These are phyloP conservation scores for Trimorus sp. DNA, from an alignment of 2,888 invertebrate genomes.

Conservation along the genomic window DNA sequence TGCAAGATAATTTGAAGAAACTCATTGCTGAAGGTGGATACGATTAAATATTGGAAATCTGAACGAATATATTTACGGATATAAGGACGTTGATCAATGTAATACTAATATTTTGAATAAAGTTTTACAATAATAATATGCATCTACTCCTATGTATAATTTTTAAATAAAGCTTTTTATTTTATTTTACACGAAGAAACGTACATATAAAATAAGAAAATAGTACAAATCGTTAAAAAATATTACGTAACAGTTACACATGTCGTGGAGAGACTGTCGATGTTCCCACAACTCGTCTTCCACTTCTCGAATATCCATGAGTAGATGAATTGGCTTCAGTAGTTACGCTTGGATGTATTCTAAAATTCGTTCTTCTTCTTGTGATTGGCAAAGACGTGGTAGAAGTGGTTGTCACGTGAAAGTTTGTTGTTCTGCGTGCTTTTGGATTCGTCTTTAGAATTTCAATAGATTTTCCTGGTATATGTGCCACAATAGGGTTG, in stretches of 20 bases:
- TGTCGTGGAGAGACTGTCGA: no score
- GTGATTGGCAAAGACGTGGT: constrained; percentile 11
- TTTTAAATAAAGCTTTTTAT: no score
- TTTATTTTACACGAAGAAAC: no score
- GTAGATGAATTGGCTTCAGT: neutral
- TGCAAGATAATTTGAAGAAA: constrained; percentile 75
- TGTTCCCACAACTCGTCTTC: neutral
- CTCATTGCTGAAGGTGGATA: constrained; percentile 52
- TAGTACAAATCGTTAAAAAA: no score
- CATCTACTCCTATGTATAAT: no score
- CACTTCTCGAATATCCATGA: neutral
- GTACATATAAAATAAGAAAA: no score
- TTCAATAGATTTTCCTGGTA: no score
- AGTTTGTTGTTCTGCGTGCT: no score
- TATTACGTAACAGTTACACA: no score
- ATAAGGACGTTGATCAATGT: neutral
- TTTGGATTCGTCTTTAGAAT: no score
- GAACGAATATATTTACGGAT: neutral
- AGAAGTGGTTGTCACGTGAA: neutral
- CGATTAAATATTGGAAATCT: constrained; percentile 29
- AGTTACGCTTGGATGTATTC: constrained; percentile 12
- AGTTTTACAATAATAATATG: neutral
- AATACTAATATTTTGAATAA: neutral
- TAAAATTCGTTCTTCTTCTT: constrained; percentile 14
- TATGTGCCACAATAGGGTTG: no score